Evolutionary conservation across 92 coral and sea anemone species (phyloP), one percentile per base, ranked within the genome.

Genomic region (Muricea muricata): DNA sequence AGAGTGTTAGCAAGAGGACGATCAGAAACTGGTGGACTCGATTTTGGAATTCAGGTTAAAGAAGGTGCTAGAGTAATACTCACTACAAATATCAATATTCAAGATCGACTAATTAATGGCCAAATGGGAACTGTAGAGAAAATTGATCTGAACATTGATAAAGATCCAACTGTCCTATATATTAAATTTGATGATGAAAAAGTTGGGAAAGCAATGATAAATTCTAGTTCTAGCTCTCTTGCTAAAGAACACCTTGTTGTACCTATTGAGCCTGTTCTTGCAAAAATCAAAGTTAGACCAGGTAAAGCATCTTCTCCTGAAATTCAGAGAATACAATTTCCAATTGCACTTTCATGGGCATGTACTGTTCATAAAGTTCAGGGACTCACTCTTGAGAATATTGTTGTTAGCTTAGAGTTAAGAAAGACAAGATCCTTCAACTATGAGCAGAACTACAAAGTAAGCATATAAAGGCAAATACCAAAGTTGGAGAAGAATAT

Each of bases 61-160:
- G n/a, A n/a, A n/a, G n/a, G n/a, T n/a, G n/a, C n/a, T n/a, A n/a
- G n/a, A n/a, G n/a, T n/a, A n/a, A n/a, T n/a, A n/a, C n/a, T n/a
- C n/a, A n/a, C n/a, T n/a, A n/a, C n/a, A n/a, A n/a, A n/a, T n/a
- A n/a, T n/a, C n/a, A n/a, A n/a, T n/a, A n/a, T n/a, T 57, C 84
- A 20, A 60, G 85, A 30, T 30, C 70, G 85, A 65, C 78, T 80
- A 10, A 69, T 82, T 29, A 91, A 92, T 90, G 97, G 93, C 6
- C 91, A 93, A 79, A 48, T 93, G 35, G 94, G 97, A 15, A 91
- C 97, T 31, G 86, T 91, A 4, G 18, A 82, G 12, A 87, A 31
- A 67, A 65, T 89, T 5, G 69, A 8, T 12, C 55, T 79, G 14
- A 84, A 91, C 56, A 39, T 45, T 70, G 84, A 26, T 34, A 87